Evolutionary conservation across 2,113 vertebrate species (phyloP).

Genomic region (Rhea americana): DNA sequence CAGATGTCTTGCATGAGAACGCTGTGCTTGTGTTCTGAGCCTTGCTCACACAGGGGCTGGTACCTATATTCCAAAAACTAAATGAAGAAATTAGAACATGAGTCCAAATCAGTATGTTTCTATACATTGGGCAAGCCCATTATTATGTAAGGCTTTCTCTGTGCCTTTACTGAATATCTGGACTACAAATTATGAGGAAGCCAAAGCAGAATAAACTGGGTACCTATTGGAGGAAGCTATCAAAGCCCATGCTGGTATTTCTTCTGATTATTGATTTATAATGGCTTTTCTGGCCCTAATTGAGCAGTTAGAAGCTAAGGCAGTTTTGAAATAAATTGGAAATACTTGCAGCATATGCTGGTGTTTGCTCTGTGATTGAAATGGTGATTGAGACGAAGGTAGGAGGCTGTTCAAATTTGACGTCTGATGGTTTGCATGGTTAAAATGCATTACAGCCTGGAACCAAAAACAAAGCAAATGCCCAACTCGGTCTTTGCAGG

Average conservation of each 20-base stretch:
- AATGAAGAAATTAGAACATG: not conserved
- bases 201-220: not conserved
- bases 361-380: slow-evolving; percentile 17
- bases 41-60: not conserved
- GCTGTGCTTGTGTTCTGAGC: not conserved
- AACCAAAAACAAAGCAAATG: not conserved
- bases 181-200: not conserved
- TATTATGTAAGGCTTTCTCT: not conserved
- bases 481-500: not conserved
- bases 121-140: not conserved
- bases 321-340: slow-evolving; percentile 15
- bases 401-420: not conserved
- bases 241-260: not conserved
- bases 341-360: not conserved
- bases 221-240: not conserved
- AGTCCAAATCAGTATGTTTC: not conserved
- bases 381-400: not conserved
- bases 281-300: slow-evolving; percentile 19
- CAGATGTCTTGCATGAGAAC: not conserved
- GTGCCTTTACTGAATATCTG: not conserved
- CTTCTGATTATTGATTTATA: slow-evolving; percentile 26
- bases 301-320: not conserved
- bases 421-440: not conserved
- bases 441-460: not conserved
- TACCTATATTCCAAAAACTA: not conserved